phyloP scores from a whole-genome alignment of 2,888 invertebrate genomes.

The Galerucella nymphaeae region DNA sequence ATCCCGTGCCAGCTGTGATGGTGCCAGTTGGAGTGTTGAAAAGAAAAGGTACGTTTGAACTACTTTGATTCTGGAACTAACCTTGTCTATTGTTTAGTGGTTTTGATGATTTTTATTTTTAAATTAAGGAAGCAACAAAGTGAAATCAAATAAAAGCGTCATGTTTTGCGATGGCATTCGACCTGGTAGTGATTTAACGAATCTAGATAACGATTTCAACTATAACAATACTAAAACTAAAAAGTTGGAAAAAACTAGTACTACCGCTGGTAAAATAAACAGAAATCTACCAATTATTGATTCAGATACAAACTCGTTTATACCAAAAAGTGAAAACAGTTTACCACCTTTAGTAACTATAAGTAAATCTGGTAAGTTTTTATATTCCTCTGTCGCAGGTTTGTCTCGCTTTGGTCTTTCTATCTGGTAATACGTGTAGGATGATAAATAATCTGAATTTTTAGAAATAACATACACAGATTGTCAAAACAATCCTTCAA shows the following conservation, averaged over 20 bases:
- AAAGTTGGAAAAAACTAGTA: slow-evolving; percentile 40
- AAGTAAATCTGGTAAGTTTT: slow-evolving; percentile 66
- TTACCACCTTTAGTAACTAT: slow-evolving; percentile 70
- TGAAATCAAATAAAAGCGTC: slow-evolving; percentile 76
- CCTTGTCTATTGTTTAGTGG: too few relatives aligned
- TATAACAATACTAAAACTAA: slow-evolving; percentile 54
- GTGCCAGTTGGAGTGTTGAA: slow-evolving; percentile 87
- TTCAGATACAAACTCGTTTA: slow-evolving; percentile 68
- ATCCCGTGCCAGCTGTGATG: slow-evolving; percentile 77
- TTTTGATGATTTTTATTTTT: neutral
- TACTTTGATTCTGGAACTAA: too few relatives aligned
- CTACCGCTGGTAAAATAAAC: slow-evolving; percentile 42
- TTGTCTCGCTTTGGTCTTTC: too few relatives aligned
- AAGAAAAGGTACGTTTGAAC: slow-evolving; percentile 70
- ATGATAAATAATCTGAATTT: slow-evolving; percentile 41
- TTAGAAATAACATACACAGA: slow-evolving; percentile 69
- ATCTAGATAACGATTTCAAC: slow-evolving; percentile 74
- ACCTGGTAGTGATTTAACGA: slow-evolving; percentile 87
- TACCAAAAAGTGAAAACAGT: slow-evolving; percentile 67
- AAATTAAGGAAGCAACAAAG: slow-evolving; percentile 63
- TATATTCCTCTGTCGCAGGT: neutral
- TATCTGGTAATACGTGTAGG: too few relatives aligned
- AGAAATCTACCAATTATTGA: slow-evolving; percentile 65
- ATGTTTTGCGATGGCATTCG: slow-evolving; percentile 92
- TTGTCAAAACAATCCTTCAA: slow-evolving; percentile 67